Conservation (phyloP, 2,797 vertebrate species). For the Tragopan temminckii region DNA sequence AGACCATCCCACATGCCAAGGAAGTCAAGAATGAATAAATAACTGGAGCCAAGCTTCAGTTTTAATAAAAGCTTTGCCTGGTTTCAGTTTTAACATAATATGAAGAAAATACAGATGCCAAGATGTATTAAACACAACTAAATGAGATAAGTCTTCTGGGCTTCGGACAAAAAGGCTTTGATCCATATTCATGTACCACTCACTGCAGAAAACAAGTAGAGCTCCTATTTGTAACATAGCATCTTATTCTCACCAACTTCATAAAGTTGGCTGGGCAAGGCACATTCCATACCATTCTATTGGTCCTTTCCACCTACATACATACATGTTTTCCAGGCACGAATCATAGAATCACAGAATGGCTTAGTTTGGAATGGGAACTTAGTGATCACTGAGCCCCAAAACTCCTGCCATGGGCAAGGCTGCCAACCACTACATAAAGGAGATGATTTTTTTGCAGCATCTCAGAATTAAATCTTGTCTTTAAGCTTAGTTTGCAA, state of each 20-base stretch:
- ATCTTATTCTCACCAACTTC: slow-evolving; percentile 14
- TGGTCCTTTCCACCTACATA: background rate
- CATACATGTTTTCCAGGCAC: background rate
- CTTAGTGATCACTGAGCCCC: no score
- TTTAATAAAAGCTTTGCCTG: slow-evolving; percentile 46
- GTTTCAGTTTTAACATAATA: slow-evolving; percentile 30
- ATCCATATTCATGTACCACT: background rate
- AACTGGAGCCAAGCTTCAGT: slow-evolving; percentile 25
- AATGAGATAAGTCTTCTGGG: slow-evolving; percentile 9
- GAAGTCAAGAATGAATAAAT: background rate
- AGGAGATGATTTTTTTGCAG: background rate
- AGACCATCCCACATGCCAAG: background rate
- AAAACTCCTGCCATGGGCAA: no score
- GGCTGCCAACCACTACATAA: background rate
- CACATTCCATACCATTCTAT: background rate
- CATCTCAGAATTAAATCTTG: background rate
- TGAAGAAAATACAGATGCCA: slow-evolving; percentile 44
- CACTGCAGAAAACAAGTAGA: background rate
- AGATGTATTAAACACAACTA: slow-evolving; percentile 31
- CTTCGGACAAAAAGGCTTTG: slow-evolving; percentile 9
- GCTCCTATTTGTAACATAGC: background rate
- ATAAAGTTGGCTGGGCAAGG: background rate
- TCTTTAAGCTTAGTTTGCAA: background rate
- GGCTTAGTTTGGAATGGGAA: no score
- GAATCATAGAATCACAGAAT: background rate